phyloP scores from a whole-genome alignment of 2,888 invertebrate species.

The Rhabditoides inermis region DNA sequence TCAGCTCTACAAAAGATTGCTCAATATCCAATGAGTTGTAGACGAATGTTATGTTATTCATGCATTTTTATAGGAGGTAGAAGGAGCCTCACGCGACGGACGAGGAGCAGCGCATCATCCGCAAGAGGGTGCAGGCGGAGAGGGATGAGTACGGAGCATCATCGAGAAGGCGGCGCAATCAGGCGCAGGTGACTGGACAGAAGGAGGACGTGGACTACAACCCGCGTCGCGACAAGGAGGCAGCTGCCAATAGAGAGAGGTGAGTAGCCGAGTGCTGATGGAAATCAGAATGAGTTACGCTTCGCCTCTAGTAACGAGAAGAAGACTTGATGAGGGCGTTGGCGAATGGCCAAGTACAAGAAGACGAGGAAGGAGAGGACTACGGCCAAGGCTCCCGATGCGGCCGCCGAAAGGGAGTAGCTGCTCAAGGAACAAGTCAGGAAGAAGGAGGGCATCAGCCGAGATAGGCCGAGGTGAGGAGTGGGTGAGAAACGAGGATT shows the following conservation, averaged over 20 bases:
- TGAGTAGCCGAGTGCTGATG: not conserved
- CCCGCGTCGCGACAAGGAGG: conserved; percentile 27
- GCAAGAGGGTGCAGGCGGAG: conserved; percentile 28
- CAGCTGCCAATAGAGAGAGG: conserved; percentile 31
- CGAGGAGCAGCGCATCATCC: conserved; percentile 38
- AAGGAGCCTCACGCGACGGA: conserved; percentile 33
- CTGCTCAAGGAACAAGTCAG: conserved; percentile 7
- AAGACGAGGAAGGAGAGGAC: conserved; percentile 1
- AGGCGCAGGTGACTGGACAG: conserved; percentile 39
- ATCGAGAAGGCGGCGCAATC: conserved; percentile 28
- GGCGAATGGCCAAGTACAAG: not conserved
- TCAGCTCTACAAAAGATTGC: conserved; percentile 18
- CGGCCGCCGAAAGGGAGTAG: not conserved
- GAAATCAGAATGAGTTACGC: not conserved
- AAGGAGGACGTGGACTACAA: conserved; percentile 35
- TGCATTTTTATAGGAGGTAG: conserved; percentile 17
- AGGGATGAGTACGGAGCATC: conserved; percentile 23
- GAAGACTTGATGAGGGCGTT: not conserved
- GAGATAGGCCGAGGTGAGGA: not conserved
- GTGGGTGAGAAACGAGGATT: not conserved
- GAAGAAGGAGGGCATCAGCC: conserved; percentile 4
- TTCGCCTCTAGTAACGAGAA: too few species aligned
- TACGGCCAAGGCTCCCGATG: too few species aligned
- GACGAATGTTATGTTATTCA: not conserved
- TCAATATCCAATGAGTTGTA: conserved; percentile 17